A percentile compares a stretch with the other conserved stretches of the same genome.
Conservation (phyloP, 2,888 invertebrate genomes). For the Zaprionus obscuricornis region DNA sequence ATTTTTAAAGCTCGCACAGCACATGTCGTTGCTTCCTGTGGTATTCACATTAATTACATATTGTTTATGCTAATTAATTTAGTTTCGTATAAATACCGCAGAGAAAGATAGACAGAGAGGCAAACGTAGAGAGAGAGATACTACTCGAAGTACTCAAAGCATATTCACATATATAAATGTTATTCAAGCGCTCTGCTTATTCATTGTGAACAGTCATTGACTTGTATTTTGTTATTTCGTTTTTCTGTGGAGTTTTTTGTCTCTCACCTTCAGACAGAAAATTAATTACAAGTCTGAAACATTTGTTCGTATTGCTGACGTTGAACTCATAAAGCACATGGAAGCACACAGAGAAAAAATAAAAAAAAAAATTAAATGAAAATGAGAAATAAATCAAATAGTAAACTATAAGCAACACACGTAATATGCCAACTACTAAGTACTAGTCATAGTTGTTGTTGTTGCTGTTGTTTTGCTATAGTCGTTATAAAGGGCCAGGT, state of each 20-base stretch:
- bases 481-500: conserved; percentile 41
- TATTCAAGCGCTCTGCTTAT: conserved; percentile 16
- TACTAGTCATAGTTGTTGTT: no score
- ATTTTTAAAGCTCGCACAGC: no score
- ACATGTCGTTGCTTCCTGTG: no score
- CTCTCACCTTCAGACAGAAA: conserved; percentile 45
- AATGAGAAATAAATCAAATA: conserved; percentile 31
- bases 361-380: no score
- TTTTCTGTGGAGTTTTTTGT: background rate
- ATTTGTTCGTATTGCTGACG: conserved; percentile 6
- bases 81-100: background rate
- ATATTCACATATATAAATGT: no score
- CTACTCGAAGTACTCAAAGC: no score
- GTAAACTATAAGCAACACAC: conserved; percentile 5
- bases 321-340: conserved; percentile 35
- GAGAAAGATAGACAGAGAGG: background rate
- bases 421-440: no score
- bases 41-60: conserved; percentile 1
- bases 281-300: conserved; percentile 51
- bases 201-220: conserved; percentile 53
- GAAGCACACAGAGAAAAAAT: conserved; percentile 26
- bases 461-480: no score
- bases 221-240: conserved; percentile 27
- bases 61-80: conserved; percentile 30
- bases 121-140: no score